Evolutionary conservation across 2,797 vertebrate genomes (phyloP).

Genomic region (Cyprinella venusta): DNA sequence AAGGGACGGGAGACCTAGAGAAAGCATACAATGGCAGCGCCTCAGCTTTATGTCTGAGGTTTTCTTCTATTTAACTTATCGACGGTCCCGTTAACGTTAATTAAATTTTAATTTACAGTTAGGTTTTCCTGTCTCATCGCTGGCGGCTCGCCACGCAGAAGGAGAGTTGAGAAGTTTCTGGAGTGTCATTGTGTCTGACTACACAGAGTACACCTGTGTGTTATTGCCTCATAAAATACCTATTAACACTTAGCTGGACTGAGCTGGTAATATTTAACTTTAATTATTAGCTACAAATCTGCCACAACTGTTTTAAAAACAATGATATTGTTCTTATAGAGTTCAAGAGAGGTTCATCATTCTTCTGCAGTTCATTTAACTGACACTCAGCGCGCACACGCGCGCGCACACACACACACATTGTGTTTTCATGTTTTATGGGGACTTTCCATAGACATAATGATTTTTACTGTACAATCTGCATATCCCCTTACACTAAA

Average conservation of each 20-base stretch:
- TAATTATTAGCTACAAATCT: constrained; percentile 76
- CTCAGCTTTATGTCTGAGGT: constrained; percentile 13
- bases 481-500: background rate
- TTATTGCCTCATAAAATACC: constrained; percentile 67
- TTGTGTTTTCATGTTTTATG: background rate
- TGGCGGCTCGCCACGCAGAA: constrained; percentile 36
- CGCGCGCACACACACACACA: background rate
- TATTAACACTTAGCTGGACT: constrained; percentile 72
- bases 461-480: background rate
- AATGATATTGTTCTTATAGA: constrained; percentile 62
- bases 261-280: constrained; percentile 74
- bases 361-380: constrained; percentile 59
- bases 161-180: constrained; percentile 20
- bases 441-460: background rate
- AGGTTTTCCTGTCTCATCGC: background rate
- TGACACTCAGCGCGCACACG: background rate
- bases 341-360: constrained; percentile 69
- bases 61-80: constrained; percentile 31
- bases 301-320: constrained; percentile 66
- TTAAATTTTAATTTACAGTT: constrained; percentile 39
- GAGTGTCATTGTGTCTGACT: constrained; percentile 36
- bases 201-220: constrained; percentile 65
- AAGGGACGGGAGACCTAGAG: constrained; percentile 17
- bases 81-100: constrained; percentile 48
- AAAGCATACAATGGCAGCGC: constrained; percentile 43